A percentile compares a stretch with the other conserved stretches of the same genome.
These are phyloP conservation scores for Lepeophtheirus nordmannii DNA, from an alignment of 2,888 invertebrate genomes.

Conservation along the genomic window DNA sequence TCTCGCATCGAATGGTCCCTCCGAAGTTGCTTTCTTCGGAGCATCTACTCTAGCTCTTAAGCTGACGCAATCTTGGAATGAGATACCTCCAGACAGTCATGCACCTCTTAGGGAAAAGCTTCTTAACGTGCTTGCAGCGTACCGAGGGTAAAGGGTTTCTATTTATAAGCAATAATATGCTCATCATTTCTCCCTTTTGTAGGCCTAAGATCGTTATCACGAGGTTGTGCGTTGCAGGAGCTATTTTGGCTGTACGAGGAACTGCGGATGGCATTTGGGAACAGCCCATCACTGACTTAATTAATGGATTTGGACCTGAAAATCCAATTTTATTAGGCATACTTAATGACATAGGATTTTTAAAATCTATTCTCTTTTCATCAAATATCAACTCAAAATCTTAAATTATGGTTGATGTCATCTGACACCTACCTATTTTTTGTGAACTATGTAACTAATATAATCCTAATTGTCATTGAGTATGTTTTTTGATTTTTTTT, in stretches of 20 bases:
- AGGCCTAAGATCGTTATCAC: constrained; percentile 73
- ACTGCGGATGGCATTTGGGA: constrained; percentile 35
- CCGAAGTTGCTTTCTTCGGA: constrained; percentile 84
- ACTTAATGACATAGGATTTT: background rate
- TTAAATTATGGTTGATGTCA: background rate
- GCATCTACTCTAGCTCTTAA: constrained; percentile 78
- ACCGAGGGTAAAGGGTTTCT: background rate
- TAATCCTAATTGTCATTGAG: background rate
- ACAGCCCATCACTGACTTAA: constrained; percentile 45
- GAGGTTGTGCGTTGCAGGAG: constrained; percentile 68
- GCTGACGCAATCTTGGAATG: constrained; percentile 69
- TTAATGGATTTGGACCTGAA: constrained; percentile 15
- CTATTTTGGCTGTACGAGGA: constrained; percentile 15
- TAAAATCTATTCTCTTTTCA: background rate
- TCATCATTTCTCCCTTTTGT: constrained; percentile 44
- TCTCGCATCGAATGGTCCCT: constrained; percentile 60
- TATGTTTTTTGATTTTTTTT: constrained; percentile 51
- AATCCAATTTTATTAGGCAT: background rate
- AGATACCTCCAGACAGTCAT: constrained; percentile 51
- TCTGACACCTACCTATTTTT: background rate
- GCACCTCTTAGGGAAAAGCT: constrained; percentile 4
- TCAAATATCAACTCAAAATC: background rate
- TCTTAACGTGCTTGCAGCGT: background rate
- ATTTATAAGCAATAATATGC: background rate
- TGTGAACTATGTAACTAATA: too few species aligned